phyloP scores from a whole-genome alignment of 2,888 invertebrate genomes.

The Macaria liturata region DNA sequence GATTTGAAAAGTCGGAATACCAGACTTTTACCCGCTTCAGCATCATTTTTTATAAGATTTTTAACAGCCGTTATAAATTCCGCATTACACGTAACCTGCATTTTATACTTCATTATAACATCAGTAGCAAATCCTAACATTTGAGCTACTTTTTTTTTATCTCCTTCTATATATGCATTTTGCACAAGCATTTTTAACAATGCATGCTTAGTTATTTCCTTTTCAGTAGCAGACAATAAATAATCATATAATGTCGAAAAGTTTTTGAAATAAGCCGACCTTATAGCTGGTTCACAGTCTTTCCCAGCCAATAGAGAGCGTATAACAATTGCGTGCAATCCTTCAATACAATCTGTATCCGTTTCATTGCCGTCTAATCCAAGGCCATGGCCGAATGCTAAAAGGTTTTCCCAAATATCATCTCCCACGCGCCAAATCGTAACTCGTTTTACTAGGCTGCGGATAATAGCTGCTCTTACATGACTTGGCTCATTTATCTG shows the following conservation, averaged over 20 bases:
- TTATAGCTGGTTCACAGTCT: constrained; percentile 32
- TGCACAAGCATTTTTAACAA: constrained; percentile 38
- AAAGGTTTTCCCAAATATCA: constrained; percentile 48
- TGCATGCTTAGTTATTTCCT: constrained; percentile 32
- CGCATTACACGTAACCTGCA: constrained; percentile 34
- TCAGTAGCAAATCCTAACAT: constrained; percentile 33
- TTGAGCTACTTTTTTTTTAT: constrained; percentile 10
- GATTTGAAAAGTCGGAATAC: constrained; percentile 44
- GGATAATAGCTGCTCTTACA: constrained; percentile 35
- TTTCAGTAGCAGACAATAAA: constrained; percentile 45
- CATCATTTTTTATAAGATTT: constrained; percentile 36
- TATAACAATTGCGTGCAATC: constrained; percentile 58
- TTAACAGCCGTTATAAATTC: constrained; percentile 38
- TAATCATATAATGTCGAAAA: constrained; percentile 53
- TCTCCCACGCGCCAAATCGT: constrained; percentile 53
- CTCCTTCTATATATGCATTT: constrained; percentile 27
- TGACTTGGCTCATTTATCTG: constrained; percentile 58
- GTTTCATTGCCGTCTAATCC: constrained; percentile 54
- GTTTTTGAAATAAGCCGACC: constrained; percentile 44
- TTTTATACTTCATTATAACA: constrained; percentile 42
- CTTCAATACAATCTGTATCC: constrained; percentile 53
- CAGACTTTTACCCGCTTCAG: constrained; percentile 30
- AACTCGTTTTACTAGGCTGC: constrained; percentile 60
- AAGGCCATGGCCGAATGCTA: constrained; percentile 51
- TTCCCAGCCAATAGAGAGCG: constrained; percentile 44